Evolutionary conservation across 2,797 vertebrate genomes (phyloP).

Genomic region (Alcedo atthis): DNA sequence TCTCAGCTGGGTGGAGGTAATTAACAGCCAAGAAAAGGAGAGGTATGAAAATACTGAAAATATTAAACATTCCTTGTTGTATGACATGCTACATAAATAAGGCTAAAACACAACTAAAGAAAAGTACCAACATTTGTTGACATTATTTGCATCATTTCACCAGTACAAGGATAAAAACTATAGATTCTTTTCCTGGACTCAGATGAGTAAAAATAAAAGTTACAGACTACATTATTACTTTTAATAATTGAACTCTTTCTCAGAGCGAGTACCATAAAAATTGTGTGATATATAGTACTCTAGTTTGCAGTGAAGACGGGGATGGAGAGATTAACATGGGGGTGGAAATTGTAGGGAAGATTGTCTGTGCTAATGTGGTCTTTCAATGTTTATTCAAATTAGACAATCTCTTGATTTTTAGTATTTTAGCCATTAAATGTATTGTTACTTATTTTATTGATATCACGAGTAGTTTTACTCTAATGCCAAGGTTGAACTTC

Average conservation of each 20-base stretch:
- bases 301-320: neutral
- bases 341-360: neutral
- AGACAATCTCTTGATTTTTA: neutral
- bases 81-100: neutral
- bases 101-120: neutral
- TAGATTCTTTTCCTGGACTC: neutral
- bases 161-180: neutral
- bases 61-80: neutral
- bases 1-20: neutral
- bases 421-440: neutral
- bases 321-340: neutral
- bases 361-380: neutral
- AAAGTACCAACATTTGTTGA: neutral
- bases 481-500: neutral
- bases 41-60: neutral
- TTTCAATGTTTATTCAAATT: neutral
- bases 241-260: neutral
- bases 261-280: neutral
- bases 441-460: neutral
- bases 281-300: fast-evolving
- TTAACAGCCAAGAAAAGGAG: neutral
- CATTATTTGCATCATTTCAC: neutral
- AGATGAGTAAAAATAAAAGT: neutral
- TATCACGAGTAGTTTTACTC: neutral
- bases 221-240: neutral